Conservation (phyloP, 37 sponge, comb jelly and placozoan species). For the Oopsacas minuta region DNA sequence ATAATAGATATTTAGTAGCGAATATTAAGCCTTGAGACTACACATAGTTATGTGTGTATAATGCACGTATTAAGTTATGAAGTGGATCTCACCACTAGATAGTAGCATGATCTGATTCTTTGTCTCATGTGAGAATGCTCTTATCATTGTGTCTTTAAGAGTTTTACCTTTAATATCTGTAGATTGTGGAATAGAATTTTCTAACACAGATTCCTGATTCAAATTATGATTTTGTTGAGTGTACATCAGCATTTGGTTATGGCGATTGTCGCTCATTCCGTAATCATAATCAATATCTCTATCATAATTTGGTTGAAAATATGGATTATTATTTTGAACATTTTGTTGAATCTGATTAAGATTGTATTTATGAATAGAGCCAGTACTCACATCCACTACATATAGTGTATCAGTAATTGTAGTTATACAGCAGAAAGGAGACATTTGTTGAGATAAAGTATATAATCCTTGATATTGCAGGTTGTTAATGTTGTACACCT, state of each 20-base stretch:
- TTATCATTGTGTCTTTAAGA: not conserved
- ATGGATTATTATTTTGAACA: too few relatives aligned
- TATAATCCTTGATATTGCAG: not conserved
- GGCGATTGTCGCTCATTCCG: not conserved
- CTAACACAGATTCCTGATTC: not conserved
- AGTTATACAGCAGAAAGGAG: slow-evolving; percentile 17
- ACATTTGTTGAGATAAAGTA: not conserved
- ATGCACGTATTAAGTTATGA: not conserved
- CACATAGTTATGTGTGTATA: too few relatives aligned
- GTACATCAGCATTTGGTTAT: too few relatives aligned
- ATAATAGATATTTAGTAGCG: too few relatives aligned
- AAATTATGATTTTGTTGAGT: not conserved
- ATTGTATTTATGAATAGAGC: not conserved
- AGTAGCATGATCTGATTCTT: not conserved
- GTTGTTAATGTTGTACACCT: not conserved
- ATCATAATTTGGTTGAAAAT: too few relatives aligned
- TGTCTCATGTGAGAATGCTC: not conserved
- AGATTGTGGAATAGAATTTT: not conserved
- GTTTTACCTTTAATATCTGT: not conserved
- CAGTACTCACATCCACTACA: not conserved
- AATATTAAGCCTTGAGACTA: too few relatives aligned
- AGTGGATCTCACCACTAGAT: not conserved
- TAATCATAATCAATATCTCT: too few relatives aligned
- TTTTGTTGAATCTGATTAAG: not conserved
- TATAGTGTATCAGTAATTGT: not conserved